Base-by-base conservation (phyloP, 2,113 vertebrate genomes). In the western clawed frog (Xenopus tropicalis) region DNA sequence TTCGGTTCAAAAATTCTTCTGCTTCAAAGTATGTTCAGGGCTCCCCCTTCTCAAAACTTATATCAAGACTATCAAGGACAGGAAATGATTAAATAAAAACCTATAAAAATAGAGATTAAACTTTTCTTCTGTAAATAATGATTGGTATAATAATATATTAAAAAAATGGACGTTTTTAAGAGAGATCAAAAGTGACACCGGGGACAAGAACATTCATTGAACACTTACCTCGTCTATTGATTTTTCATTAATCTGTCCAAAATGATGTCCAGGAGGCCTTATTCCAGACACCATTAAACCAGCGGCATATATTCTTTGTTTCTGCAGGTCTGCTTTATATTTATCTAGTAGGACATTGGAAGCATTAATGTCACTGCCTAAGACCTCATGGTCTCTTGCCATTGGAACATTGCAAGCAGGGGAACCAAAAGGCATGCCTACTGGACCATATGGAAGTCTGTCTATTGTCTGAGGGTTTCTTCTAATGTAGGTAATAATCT, bases 401-500 rank as follows among this genome's bases (percentile, higher is more conserved):
- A 89, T 43, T 20, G 89, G 81, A 78, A 86, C 70, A 24, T 78
- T 66, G 69, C 92, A 91, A 0, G 91, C 17, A 1, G 93, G 74
- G 0, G 87, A 16, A 1, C 88, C 72, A 0, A 88, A 88, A 0
- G 93, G 87, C 51, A 91, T 81, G 6, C 90, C 85, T 0, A 91
- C 59, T 0, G 86, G 82, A 0, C 92, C 83, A 23, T 91, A 87
- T 0, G 91, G 76, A 0, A 87, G 85, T 68, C 88, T 90, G 56
- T 88, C 78, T 17, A 94, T 88, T 0, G 85, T 82, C 74, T 90
- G 94, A 1, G 93, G 89, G 63, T 80, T 95, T 72, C 94, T 95
- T 46, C 95, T 87, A 13, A 99, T 90, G 19, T 94, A 99, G 0
- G 97, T 99, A 81, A 99, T 99, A 78, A 99, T 99, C 88, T 97